Evolutionary conservation across 2,113 vertebrate genomes (phyloP), one percentile per base, ranked within the genome.

Genomic region (Proteles cristata): DNA sequence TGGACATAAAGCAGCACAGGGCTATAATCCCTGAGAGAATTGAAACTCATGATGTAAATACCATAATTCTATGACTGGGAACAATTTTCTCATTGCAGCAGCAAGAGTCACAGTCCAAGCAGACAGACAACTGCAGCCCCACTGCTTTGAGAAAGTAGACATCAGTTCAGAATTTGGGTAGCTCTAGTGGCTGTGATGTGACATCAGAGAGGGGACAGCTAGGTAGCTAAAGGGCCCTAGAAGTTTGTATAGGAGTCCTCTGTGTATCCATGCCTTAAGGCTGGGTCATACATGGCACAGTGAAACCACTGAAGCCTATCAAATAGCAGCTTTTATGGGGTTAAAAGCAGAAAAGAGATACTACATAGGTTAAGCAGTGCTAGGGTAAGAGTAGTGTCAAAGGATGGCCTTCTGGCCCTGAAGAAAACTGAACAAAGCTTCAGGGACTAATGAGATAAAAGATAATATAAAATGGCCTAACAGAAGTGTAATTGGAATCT

Each of bases 391-490:
- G 28, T 10, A 76, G 19, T 21, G 39, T 48, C 48, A 5, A 16
- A 89, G 80, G 65, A 21, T 88, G 61, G 43, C 11, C 33, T 71
- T 76, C 50, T 25, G 17, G 58, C 58, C 21, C 23, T 31, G 17
- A 58, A 88, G 58, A 95, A 82, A 91, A 65, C 11, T 5, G 19
- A 96, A 76, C 48, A 81, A 95, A 85, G 61, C 11, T 26, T 45
- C 14, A 45, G 63, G 73, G 17, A 95, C 21, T 28, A 58, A 61
- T 43, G 53, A 9, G 26, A 68, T 19, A 58, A 58, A 21, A 58
- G 55, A 58, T 58, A 26, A 89, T 11, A 45, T 2, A 14, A 58
- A 85, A 48, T 17, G 25, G 25, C 5, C 69, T 90, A 90, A 96
- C 19, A 2, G 2, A 39, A 11, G 31, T 21, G 1, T 23, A 48